Conservation (phyloP, 2,888 invertebrate genomes). For the Mesorhabditis sp. region DNA sequence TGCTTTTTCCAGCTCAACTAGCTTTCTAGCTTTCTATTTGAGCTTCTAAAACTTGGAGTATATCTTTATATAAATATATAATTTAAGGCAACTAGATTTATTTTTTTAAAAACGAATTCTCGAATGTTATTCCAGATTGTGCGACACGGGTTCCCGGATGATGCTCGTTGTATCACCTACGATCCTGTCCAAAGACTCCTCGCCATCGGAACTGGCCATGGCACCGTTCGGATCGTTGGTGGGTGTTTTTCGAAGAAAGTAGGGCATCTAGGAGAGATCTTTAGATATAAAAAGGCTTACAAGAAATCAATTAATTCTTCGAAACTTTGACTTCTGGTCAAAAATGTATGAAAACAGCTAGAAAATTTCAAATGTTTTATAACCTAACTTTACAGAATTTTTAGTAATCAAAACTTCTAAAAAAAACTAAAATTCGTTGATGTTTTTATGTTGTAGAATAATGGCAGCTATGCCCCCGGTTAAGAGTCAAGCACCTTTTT, state of each 20-base stretch:
- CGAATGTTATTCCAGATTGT: constrained; percentile 62
- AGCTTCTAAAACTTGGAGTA: neutral
- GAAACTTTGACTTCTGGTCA: no score
- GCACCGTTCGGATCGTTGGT: constrained; percentile 31
- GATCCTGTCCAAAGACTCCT: constrained; percentile 95
- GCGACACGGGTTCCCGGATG: constrained; percentile 96
- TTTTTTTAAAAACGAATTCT: constrained; percentile 7
- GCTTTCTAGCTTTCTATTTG: neutral
- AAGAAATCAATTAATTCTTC: no score
- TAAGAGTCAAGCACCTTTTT: neutral
- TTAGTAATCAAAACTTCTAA: neutral
- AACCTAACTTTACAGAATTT: neutral
- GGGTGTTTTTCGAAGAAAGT: neutral
- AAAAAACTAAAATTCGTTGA: neutral
- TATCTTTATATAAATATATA: constrained; percentile 4
- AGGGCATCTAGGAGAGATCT: no score
- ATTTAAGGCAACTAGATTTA: constrained; percentile 11
- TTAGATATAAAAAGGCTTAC: no score
- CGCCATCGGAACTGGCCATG: constrained; percentile 78
- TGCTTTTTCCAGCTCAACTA: no score
- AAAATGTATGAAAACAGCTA: no score
- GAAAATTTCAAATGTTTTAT: neutral
- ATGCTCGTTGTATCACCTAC: constrained; percentile 92
- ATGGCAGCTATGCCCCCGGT: no score
- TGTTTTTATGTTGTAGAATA: no score